Evolutionary conservation across 2,113 vertebrate genomes (phyloP), one percentile per base, ranked within the genome.

Genomic region (Aegotheles bennettii): DNA sequence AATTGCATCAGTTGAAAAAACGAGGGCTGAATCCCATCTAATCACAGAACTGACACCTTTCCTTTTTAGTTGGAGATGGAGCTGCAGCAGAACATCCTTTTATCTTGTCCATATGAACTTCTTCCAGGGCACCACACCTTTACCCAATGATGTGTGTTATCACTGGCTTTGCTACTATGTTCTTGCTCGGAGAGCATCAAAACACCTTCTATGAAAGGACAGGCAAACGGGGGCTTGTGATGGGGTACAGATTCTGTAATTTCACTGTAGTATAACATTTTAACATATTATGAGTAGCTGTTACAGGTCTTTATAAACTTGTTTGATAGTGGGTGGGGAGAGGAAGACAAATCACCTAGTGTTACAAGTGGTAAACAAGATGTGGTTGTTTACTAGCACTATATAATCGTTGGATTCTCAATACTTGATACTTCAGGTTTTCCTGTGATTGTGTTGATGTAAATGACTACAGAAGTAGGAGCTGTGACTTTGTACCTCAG

Each of bases 161-260:
- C 11, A 2, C 4, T 53, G 57, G 6, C n/a, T 36, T 77, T 75
- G 26, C 36, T 89, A 14, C 24, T 4, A 0, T 11, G 15, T 7
- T 38, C 38, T 74, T 17, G 13, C 42, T n/a, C 60, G 20, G 17
- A 45, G 9, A 78, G 21, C 25, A 35, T 59, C 56, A 11, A 26
- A 79, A 36, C 53, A 23, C 21, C 21, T 75, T 69, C 40, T 69
- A 0, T 38, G 59, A 67, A 48, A 33, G 43, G 54, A 23, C 31
- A 53, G 65, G 25, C 63, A 36, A 60, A 69, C 1, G 2, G 33
- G 38, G 15, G 9, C 60, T 94, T 47, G 15, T 60, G n/a, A 13
- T 20, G 28, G 35, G 31, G 9, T 36, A 12, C 13, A 15, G 15
- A 13, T 33, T 61, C 40, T 73, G 18, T 73, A 40, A 53, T 51